phyloP scores from a whole-genome alignment of 1,140 invertebrate species.

The Chironomus tepperi region DNA sequence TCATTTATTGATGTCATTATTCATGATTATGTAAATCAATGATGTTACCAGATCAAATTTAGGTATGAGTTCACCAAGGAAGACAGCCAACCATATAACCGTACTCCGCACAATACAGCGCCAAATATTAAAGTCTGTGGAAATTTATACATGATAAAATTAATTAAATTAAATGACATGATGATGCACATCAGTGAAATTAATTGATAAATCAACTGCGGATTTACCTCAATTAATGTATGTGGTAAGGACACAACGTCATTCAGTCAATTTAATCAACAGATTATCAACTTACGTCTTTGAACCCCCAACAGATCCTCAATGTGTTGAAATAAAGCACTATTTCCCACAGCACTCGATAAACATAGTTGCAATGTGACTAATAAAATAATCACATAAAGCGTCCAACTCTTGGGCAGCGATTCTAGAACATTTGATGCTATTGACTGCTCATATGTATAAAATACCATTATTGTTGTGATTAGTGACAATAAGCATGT shows the following conservation, averaged over 20 bases:
- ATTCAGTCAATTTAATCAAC: not conserved
- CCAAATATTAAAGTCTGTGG: constrained; percentile 68
- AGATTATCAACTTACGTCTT: constrained; percentile 41
- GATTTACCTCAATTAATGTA: no score
- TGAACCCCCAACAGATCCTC: constrained; percentile 52
- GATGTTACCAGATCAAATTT: constrained; percentile 62
- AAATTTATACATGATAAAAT: not conserved
- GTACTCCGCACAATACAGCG: constrained; percentile 62
- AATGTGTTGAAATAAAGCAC: constrained; percentile 64
- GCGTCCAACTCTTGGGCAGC: constrained; percentile 49
- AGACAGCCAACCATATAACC: constrained; percentile 60
- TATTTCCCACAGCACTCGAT: constrained; percentile 63
- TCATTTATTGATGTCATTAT: no score
- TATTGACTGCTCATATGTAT: constrained; percentile 50
- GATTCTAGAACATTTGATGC: constrained; percentile 45
- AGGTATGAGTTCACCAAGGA: constrained; percentile 73
- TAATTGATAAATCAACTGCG: no score
- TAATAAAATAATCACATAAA: constrained; percentile 54
- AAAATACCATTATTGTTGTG: constrained; percentile 50
- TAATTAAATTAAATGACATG: not conserved
- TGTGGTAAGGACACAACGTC: no score
- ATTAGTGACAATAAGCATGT: constrained; percentile 53
- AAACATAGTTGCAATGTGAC: constrained; percentile 65
- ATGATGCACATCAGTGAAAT: no score
- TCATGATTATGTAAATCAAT: no score